Evolutionary conservation across 2,888 invertebrate genomes (phyloP).

Genomic region (Marasmarcha lunaedactyla): DNA sequence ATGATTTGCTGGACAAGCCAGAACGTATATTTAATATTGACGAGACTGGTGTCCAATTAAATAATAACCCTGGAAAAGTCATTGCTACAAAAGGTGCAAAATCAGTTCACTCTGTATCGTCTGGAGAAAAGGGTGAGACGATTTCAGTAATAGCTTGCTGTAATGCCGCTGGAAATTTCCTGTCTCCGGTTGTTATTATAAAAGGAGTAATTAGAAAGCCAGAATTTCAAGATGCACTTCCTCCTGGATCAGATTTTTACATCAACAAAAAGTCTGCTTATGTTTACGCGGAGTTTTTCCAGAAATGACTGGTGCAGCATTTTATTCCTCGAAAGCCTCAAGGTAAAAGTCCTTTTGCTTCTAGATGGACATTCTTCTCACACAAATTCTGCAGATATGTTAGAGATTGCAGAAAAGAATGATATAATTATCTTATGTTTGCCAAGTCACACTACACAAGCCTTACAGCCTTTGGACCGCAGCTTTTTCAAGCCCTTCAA

Average conservation of each 20-base stretch:
- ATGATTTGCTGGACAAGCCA: conserved; percentile 17
- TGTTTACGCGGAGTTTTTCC: conserved; percentile 1
- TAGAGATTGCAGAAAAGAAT: not conserved
- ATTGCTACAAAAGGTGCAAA: conserved; percentile 24
- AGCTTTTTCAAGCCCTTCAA: conserved; percentile 8
- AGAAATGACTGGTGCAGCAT: conserved; percentile 2
- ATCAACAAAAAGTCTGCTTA: conserved; percentile 2
- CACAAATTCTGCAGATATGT: not conserved
- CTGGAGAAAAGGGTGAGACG: conserved; percentile 8
- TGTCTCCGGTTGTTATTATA: conserved; percentile 3
- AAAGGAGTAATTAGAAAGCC: conserved; percentile 11
- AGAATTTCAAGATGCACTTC: conserved; percentile 12
- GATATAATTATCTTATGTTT: conserved; percentile 14
- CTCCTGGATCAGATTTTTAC: conserved; percentile 3
- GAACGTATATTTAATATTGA: conserved; percentile 26
- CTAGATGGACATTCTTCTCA: conserved; percentile 4
- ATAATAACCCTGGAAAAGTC: conserved; percentile 26
- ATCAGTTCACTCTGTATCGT: conserved; percentile 5
- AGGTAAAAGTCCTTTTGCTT: conserved; percentile 2
- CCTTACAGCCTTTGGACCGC: conserved; percentile 13
- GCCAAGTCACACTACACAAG: conserved; percentile 12
- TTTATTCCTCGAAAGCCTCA: conserved; percentile 1
- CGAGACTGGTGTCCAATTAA: conserved; percentile 27
- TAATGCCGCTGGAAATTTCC: conserved; percentile 4
- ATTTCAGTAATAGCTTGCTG: conserved; percentile 5